phyloP scores from a whole-genome alignment of 2,888 invertebrate genomes.

The Leucophenga montana region DNA sequence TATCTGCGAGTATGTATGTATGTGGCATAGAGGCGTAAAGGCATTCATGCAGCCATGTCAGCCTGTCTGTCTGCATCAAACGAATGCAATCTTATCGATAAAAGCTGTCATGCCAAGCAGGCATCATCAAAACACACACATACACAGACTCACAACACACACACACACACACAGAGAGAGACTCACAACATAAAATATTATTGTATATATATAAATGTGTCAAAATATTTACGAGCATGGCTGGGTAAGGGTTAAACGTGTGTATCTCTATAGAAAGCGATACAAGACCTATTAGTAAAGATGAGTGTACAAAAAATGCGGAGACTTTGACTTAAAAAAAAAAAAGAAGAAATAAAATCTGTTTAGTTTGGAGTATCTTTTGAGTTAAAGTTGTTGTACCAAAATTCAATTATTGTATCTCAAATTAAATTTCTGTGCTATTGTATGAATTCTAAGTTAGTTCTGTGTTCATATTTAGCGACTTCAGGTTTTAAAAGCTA shows the following conservation, averaged over 20 bases:
- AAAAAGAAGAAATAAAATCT: too few relatives aligned
- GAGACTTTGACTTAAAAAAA: neutral
- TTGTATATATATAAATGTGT: conserved; percentile 6
- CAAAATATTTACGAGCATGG: conserved; percentile 21
- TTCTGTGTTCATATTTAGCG: too few relatives aligned
- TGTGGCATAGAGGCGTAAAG: neutral
- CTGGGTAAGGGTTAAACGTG: neutral
- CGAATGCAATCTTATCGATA: conserved; percentile 18
- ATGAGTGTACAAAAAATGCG: neutral
- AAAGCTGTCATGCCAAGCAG: neutral
- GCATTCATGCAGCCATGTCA: conserved; percentile 3
- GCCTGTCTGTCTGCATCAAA: neutral
- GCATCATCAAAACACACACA: neutral
- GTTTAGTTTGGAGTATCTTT: too few relatives aligned
- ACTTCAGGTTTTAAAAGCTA: too few relatives aligned
- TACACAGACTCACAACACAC: too few relatives aligned
- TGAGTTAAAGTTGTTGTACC: too few relatives aligned
- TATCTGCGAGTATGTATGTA: too few relatives aligned
- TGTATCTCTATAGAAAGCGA: neutral
- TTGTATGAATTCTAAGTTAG: too few relatives aligned
- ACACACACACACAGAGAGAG: neutral
- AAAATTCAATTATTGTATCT: too few relatives aligned
- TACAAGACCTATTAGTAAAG: neutral
- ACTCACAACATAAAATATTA: neutral
- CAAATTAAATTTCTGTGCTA: too few relatives aligned